These are phyloP conservation scores for Drosophila kanekoi DNA, from an alignment of 2,888 invertebrate species.

Conservation along the genomic window DNA sequence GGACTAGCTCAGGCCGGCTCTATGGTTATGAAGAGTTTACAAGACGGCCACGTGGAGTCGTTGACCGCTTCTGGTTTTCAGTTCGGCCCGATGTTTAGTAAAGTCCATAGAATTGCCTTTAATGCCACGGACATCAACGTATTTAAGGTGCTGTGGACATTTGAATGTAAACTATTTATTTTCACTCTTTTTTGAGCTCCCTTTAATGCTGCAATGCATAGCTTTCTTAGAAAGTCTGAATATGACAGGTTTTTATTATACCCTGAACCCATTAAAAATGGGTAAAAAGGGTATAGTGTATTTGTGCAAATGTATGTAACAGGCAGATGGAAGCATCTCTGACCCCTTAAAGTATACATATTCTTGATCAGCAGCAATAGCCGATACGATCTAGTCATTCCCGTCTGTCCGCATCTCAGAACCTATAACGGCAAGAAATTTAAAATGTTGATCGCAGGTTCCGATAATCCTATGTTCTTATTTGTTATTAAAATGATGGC, in stretches of 20 bases:
- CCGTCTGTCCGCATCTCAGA: too few species aligned
- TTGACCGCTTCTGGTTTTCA: constrained; percentile 31
- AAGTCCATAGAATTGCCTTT: constrained; percentile 23
- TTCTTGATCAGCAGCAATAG: too few species aligned
- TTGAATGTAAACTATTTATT: constrained; percentile 7
- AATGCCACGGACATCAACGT: constrained; percentile 28
- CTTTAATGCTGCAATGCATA: background rate
- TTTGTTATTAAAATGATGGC: background rate
- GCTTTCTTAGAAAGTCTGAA: background rate
- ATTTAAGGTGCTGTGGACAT: background rate
- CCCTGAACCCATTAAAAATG: too few species aligned
- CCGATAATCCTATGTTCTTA: too few species aligned
- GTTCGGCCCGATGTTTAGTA: background rate
- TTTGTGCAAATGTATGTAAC: too few species aligned
- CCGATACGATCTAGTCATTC: too few species aligned
- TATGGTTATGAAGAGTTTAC: constrained; percentile 47
- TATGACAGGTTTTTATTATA: background rate
- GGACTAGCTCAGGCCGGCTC: constrained; percentile 3
- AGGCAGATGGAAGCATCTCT: too few species aligned
- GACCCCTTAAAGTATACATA: too few species aligned
- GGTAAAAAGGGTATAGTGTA: too few species aligned
- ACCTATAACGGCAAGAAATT: too few species aligned
- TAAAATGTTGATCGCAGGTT: too few species aligned
- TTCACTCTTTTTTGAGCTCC: background rate
- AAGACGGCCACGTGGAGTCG: constrained; percentile 42